These are phyloP conservation scores for Poecilia gillii DNA, from an alignment of 2,797 vertebrate genomes.

Conservation along the genomic window DNA sequence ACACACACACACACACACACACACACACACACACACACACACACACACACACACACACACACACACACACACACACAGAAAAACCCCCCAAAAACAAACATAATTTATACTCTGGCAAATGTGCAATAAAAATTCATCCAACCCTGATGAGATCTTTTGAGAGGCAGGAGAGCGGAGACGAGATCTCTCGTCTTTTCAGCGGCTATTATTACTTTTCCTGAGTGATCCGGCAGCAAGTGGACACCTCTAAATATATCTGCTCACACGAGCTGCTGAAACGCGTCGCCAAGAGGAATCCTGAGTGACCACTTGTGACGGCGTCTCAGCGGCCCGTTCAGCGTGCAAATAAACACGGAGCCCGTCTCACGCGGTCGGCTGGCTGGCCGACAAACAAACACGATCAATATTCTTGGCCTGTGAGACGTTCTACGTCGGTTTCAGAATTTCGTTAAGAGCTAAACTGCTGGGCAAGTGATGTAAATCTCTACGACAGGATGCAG, in stretches of 20 bases:
- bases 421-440: not conserved
- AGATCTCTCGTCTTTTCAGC: not conserved
- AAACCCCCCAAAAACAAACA: not conserved
- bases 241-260: not conserved
- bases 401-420: not conserved
- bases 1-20: no score
- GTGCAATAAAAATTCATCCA: not conserved
- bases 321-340: not conserved
- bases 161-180: not conserved
- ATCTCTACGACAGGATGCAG: not conserved
- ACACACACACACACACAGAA: no score
- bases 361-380: not conserved
- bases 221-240: not conserved
- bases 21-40: no score
- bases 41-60: no score
- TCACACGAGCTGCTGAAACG: not conserved
- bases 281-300: not conserved
- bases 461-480: not conserved
- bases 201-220: not conserved
- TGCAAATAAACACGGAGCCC: not conserved
- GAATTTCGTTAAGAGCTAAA: not conserved
- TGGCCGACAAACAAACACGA: not conserved
- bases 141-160: not conserved
- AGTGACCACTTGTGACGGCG: not conserved
- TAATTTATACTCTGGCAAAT: not conserved